Percentiles rank a stretch among this genome's conserved stretches.
These are phyloP conservation scores for Antechinus flavipes DNA, from an alignment of 2,113 vertebrate species.

Conservation along the genomic window DNA sequence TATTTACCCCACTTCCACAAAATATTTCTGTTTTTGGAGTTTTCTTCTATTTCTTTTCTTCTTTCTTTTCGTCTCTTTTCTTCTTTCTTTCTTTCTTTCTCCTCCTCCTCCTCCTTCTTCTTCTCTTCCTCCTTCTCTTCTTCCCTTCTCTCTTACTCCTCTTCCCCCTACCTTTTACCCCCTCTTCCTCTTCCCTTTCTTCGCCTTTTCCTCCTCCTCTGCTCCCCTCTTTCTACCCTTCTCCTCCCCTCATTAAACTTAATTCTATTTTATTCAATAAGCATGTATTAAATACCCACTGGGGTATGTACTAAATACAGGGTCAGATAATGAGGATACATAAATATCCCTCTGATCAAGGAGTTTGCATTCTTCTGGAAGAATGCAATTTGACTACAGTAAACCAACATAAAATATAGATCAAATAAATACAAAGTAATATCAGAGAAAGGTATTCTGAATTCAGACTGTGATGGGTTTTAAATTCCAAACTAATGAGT, in stretches of 20 bases:
- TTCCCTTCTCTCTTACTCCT: too few species aligned
- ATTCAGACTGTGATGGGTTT: background rate
- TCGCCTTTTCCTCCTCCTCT: too few species aligned
- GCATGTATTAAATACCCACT: background rate
- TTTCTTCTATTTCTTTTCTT: too few species aligned
- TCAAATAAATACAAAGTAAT: background rate
- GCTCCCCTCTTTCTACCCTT: too few species aligned
- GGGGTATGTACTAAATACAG: background rate
- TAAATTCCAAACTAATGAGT: background rate
- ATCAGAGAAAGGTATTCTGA: background rate
- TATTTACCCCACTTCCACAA: background rate
- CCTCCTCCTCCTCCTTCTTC: too few species aligned
- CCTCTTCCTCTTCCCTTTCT: too few species aligned
- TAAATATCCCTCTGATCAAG: background rate
- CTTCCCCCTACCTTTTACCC: too few species aligned
- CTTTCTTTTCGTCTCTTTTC: too few species aligned
- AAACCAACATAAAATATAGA: background rate
- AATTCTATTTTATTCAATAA: background rate
- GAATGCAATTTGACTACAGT: background rate
- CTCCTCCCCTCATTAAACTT: background rate
- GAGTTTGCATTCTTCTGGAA: background rate
- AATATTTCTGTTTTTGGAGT: too few species aligned
- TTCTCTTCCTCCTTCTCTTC: too few species aligned
- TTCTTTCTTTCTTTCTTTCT: too few species aligned
- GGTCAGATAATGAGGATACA: background rate